These are phyloP conservation scores for Horisme vitalbata DNA, from an alignment of 2,888 invertebrate genomes.

Conservation along the genomic window DNA sequence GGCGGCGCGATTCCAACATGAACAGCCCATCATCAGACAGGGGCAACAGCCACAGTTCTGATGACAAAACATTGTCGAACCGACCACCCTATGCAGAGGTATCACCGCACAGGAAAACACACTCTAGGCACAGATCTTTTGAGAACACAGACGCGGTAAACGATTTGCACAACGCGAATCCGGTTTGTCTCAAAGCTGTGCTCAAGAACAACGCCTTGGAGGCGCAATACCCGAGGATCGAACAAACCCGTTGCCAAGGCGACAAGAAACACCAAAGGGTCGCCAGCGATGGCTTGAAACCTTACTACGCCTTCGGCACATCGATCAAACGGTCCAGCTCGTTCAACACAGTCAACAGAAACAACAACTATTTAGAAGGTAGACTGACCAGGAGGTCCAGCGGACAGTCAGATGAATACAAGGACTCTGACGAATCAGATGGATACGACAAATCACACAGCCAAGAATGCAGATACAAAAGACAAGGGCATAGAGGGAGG, in stretches of 20 bases:
- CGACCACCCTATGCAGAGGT: conserved; percentile 63
- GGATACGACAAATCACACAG: conserved; percentile 56
- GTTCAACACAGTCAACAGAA: conserved; percentile 80
- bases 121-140: conserved; percentile 79
- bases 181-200: conserved; percentile 68
- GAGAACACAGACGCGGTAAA: conserved; percentile 69
- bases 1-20: conserved; percentile 63
- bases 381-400: conserved; percentile 59
- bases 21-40: conserved; percentile 70
- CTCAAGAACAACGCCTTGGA: conserved; percentile 73
- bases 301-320: conserved; percentile 54
- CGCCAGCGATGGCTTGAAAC: conserved; percentile 56
- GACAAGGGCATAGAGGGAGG: conserved; percentile 87
- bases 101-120: conserved; percentile 77
- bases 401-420: conserved; percentile 65
- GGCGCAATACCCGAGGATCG: conserved; percentile 63
- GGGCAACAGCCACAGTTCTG: conserved; percentile 64
- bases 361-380: conserved; percentile 66
- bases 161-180: conserved; percentile 64
- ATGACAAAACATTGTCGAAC: conserved; percentile 73
- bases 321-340: conserved; percentile 87
- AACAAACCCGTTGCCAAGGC: conserved; percentile 70
- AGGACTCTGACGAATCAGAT: conserved; percentile 74
- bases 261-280: conserved; percentile 63
- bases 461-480: conserved; percentile 84